Conservation (phyloP, 2,113 vertebrate species). For the Labrus mixtus region DNA sequence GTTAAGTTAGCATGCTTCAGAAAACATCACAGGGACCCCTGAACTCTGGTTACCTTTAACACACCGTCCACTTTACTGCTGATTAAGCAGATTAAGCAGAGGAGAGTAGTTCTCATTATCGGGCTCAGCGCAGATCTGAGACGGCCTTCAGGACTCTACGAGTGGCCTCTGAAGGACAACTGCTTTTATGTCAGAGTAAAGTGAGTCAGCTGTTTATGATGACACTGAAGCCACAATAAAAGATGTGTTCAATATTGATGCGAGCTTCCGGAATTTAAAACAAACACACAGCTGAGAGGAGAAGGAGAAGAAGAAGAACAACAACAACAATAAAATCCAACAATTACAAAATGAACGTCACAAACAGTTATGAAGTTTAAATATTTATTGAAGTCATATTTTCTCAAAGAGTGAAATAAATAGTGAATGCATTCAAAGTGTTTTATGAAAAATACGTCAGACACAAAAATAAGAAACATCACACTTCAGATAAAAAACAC, state of each 20-base stretch:
- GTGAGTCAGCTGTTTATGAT: conserved; percentile 23
- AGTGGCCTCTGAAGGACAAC: background rate
- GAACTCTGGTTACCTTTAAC: background rate
- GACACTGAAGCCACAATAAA: conserved; percentile 27
- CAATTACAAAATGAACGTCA: background rate
- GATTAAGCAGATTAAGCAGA: background rate
- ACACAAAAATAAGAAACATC: background rate
- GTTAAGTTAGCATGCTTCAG: background rate
- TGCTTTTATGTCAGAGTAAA: conserved; percentile 23
- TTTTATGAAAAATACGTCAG: conserved; percentile 25
- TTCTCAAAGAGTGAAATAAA: conserved; percentile 48
- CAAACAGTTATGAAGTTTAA: background rate
- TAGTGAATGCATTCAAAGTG: conserved; percentile 7
- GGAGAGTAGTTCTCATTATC: background rate
- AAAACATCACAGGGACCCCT: background rate
- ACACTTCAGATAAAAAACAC: background rate
- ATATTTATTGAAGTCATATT: background rate
- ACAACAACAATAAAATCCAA: background rate
- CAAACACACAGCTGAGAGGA: background rate
- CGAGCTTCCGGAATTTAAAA: background rate
- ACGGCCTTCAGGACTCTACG: conserved; percentile 21
- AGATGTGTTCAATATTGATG: background rate
- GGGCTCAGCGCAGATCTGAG: background rate
- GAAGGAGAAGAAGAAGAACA: no score
- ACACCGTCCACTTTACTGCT: no score